Base-by-base conservation (phyloP, 1,140 invertebrate genomes). In the Pseudomyrmex gracilis region DNA sequence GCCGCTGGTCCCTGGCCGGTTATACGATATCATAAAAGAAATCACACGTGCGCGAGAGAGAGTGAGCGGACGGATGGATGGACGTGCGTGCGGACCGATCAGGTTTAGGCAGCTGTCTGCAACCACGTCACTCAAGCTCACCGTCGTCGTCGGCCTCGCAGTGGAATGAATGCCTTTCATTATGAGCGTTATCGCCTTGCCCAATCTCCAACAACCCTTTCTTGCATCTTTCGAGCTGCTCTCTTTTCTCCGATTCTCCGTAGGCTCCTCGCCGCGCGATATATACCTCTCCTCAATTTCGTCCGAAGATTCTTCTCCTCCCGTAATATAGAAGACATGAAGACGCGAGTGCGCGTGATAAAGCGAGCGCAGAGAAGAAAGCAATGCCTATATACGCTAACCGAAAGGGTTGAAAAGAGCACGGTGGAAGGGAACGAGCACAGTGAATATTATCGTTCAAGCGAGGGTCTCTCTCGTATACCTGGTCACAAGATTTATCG, bases 71-170 rank as follows among this genome's bases (percentile, higher is more conserved):
- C 73, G 86, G 88, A 91, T 85, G 90, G 88, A 91, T 87, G 89
- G 86, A 93, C 88, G 76, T 85, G 78, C 83, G 83, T 88, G 78
- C 70, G 80, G 84, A 92, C 76, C 90, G 92, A 92, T 93, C 92
- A 93, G 92, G 91, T 94, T 94, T 93, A 91, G 93, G 93, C 93
- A 94, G 93, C 93, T 94, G 93, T 94, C 93, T 93, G 90, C 92
- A 92, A 91, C 90, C 92, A 93, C 93, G 93, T 94, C 93, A 93
- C 93, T 94, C 93, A 93, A 92, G 89, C 93, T 93, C 92, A 93
- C 86, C 87, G 87, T 92, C 91, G 91, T 85, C 87, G 87, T 92
- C 91, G 91, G 92, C 63, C 85, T 90, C 91, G 90, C 90, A 86
- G 86, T 89, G 92, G 91, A 92, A 93, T 93, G 92, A 94, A 93